phyloP scores from a whole-genome alignment of 2,797 vertebrate species.

The Microhierax caerulescens region DNA sequence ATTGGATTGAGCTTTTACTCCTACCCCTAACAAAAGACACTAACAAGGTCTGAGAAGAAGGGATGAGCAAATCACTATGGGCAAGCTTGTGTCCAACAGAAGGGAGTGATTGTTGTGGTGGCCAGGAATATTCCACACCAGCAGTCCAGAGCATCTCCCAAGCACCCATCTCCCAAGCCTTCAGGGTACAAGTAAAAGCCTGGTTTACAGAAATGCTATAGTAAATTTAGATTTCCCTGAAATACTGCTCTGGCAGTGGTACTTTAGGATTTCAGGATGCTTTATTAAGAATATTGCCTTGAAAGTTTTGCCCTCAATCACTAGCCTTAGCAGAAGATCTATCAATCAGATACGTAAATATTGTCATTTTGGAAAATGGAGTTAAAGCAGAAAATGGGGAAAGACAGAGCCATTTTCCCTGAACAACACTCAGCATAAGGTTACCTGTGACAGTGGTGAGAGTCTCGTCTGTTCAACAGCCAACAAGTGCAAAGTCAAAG shows the following conservation, averaged over 20 bases:
- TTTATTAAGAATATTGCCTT: not conserved
- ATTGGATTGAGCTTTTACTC: not conserved
- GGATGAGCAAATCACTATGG: not conserved
- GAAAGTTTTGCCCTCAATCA: not conserved
- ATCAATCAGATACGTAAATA: not conserved
- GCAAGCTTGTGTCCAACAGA: not conserved
- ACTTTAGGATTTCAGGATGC: not conserved
- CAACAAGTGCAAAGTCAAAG: not conserved
- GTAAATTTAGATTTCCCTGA: not conserved
- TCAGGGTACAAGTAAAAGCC: not conserved
- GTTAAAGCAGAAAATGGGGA: not conserved
- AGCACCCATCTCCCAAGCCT: not conserved
- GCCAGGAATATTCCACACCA: not conserved
- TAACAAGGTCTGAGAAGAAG: not conserved
- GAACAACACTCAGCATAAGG: not conserved
- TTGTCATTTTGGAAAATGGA: not conserved
- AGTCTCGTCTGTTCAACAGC: not conserved
- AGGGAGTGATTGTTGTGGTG: not conserved
- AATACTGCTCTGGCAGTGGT: not conserved
- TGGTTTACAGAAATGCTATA: not conserved
- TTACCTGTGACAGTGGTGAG: fast-evolving
- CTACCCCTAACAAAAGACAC: not conserved
- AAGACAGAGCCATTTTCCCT: not conserved
- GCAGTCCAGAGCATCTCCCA: not conserved
- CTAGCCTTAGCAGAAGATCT: not conserved